Conservation (phyloP, 2,797 vertebrate species). For the Tenualosa thibaudeaui region DNA sequence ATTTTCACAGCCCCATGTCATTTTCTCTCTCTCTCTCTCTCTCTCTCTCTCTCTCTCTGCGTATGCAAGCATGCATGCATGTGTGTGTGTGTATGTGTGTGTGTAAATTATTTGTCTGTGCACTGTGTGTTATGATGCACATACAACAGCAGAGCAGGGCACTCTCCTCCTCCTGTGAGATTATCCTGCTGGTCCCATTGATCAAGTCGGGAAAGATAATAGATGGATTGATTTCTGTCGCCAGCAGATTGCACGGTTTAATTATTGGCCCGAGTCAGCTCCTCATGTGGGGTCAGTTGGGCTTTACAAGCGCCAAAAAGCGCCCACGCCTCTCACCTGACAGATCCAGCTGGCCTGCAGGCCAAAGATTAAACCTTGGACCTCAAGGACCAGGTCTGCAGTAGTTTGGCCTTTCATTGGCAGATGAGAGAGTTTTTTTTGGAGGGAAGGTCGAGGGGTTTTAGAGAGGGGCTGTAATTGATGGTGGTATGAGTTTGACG, state of each 20-base stretch:
- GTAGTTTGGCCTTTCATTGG: conserved; percentile 45
- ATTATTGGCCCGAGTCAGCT: conserved; percentile 64
- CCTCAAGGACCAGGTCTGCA: conserved; percentile 24
- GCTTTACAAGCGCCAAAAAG: conserved; percentile 36
- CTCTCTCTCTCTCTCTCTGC: too few relatives aligned
- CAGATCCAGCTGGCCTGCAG: conserved; percentile 51
- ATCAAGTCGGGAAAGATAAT: conserved; percentile 71
- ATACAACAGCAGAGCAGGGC: conserved; percentile 7
- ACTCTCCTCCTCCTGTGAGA: conserved; percentile 27
- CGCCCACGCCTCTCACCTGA: conserved; percentile 43
- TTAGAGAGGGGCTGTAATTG: background rate
- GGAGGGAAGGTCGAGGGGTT: background rate
- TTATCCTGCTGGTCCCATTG: conserved; percentile 55
- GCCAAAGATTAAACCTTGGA: conserved; percentile 20
- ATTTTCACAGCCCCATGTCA: background rate
- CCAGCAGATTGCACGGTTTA: conserved; percentile 66
- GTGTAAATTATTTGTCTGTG: background rate
- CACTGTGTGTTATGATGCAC: background rate
- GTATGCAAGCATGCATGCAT: background rate
- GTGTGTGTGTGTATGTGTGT: background rate
- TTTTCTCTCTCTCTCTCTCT: too few relatives aligned
- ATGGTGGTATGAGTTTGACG: background rate
- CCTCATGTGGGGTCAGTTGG: conserved; percentile 54
- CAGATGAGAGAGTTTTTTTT: conserved; percentile 40
- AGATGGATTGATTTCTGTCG: conserved; percentile 71